Conservation (phyloP, 2,888 invertebrate species). For the Apodemia mormo region DNA sequence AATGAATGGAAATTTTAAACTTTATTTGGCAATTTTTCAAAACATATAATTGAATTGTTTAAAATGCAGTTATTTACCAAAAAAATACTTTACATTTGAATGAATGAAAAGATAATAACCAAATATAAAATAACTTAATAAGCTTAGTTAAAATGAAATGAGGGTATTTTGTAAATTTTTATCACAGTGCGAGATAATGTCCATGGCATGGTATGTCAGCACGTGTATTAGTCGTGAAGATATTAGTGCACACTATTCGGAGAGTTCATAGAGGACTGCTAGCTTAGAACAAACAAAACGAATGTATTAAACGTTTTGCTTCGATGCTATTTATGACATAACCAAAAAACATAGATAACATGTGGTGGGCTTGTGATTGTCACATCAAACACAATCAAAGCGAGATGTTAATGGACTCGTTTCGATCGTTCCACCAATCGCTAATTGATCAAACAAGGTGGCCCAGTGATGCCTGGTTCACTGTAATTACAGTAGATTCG, state of each 20-base stretch:
- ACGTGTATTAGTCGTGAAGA: constrained; percentile 13
- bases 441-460: no score
- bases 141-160: background rate
- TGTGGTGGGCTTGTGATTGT: background rate
- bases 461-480: no score
- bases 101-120: background rate
- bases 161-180: constrained; percentile 3
- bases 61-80: no score
- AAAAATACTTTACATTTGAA: no score
- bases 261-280: background rate
- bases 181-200: constrained; percentile 17
- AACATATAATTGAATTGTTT: no score
- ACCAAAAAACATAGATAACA: background rate
- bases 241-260: constrained; percentile 7
- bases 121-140: background rate
- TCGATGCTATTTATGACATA: background rate
- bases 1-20: no score
- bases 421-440: no score
- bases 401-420: background rate
- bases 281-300: background rate
- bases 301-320: background rate
- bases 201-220: constrained; percentile 17
- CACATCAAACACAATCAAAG: background rate
- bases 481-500: no score
- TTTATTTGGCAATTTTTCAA: no score